Base-by-base conservation (phyloP, 2,113 vertebrate genomes). In the Coracopsis vasa region DNA sequence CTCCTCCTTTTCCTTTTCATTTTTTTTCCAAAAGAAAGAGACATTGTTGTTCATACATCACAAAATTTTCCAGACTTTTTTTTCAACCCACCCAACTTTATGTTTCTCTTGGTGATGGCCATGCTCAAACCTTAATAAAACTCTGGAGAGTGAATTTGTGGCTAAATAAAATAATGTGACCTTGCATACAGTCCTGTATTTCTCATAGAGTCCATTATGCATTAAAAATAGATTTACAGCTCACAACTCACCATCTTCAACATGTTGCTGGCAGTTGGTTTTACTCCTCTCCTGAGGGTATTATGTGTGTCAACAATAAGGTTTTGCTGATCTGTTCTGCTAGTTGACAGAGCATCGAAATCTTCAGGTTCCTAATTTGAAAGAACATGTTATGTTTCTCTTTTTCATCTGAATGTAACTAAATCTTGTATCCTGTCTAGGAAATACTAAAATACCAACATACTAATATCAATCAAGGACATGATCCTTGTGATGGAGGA, bases 261-360 rank as follows among this genome's bases (percentile, higher is more conserved):
- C 97, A 98, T 98, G 73, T 98, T 97, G 17, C 81, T 95, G 66
- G 97, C 97, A 74, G 91, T 16, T n/a, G 98, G 98, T 4, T 31
- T 14, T 10, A 98, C 98, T 35, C 3, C 13, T 95, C 94, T 97
- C 84, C 98, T 92, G 29, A 97, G 41, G 16, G 16, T 11, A 35
- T 98, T 98, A 73, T 98, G 98, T 31, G 17, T 33, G 50, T 81
- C 39, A 72, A 98, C 78, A 74, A 98, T 98, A 70, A 97, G 62
- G 33, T 94, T 41, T 23, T 95, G 97, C 31, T 95, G 87, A 21
- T 31, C 50, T 37, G 12, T 9, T 44, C 27, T 41, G 31, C 23
- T 80, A 4, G 96, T 97, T 86, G 71, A 92, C 44, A 95, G 47
- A 89, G 11, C 66, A 80, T 14, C 1, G 0, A 92, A 21, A 91